Base-by-base conservation (phyloP, 2,888 invertebrate genomes). In the Andrena flavipes region DNA sequence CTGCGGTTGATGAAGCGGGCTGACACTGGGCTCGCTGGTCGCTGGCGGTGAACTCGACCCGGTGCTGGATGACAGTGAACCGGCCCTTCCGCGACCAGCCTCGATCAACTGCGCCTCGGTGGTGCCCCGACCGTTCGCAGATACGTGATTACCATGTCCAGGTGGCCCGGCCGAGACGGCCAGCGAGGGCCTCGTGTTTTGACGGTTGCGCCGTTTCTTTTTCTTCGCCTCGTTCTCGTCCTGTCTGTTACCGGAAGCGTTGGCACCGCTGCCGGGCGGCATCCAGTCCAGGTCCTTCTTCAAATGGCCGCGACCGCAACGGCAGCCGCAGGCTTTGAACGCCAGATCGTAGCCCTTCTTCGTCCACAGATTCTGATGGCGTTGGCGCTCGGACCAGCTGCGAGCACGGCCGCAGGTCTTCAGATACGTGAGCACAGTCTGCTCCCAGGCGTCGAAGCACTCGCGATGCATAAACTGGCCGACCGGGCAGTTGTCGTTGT, bases 331-430 rank as follows among this genome's bases (percentile, higher is more conserved):
- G 7, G 98, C 98, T 92, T 98, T 99, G 94, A 97, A 99, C 7
- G 98, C 98, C 93, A 99, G 94, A 94, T 99, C 99, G 95, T 99
- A 99, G 72, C 99, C 99, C 94, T 99, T 99, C 94, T 99, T 99
- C 76, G 99, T 98, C 99, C 99, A 99, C 79, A 99, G 95, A 94
- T 99, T 99, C 95, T 99, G 99, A 90, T 97, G 96, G 35, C 99
- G 96, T 94, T 99, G 99, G 78, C 98, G 96, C 93, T 99, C 99
- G 51, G 98, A 98, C 99, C 99, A 99, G 87, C 97, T 98, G 29
- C 99, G 95, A 3, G 99, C 98, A 49, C 99, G 95, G 68, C 98
- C 98, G 94, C 98, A 98, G 49, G 97, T 97, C 94, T 98, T 98
- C 82, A 99, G 95, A 92, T 98, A 98, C 71, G 97, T 97, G 88